phyloP scores from a whole-genome alignment of 2,888 invertebrate genomes.

The Calameuta idolon region DNA sequence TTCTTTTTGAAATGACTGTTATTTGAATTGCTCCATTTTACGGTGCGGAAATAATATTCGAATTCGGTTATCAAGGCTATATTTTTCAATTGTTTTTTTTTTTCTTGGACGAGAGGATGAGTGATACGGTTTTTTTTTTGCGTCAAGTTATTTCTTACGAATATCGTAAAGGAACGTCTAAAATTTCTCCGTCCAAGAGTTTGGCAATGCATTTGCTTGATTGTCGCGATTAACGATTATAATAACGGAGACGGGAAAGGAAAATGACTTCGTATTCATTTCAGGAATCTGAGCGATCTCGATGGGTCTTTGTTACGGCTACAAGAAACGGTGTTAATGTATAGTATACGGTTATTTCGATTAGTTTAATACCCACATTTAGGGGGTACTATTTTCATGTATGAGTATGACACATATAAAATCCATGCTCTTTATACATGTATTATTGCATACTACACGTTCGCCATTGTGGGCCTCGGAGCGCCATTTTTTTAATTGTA shows the following conservation, averaged over 20 bases:
- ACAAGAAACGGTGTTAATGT: slow-evolving; percentile 2
- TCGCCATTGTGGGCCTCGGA: slow-evolving; percentile 29
- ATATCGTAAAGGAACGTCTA: background rate
- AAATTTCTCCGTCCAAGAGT: background rate
- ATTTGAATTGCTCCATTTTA: background rate
- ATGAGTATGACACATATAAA: slow-evolving; percentile 40
- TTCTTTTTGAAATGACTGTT: background rate
- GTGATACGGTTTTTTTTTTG: too few relatives aligned
- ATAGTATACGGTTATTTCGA: slow-evolving; percentile 5
- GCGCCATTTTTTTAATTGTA: slow-evolving; percentile 6
- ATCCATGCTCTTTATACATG: slow-evolving; percentile 45
- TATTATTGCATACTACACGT: slow-evolving; percentile 58
- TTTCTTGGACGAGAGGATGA: too few relatives aligned
- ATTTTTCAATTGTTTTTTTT: background rate
- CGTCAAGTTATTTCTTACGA: background rate
- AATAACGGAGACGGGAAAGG: background rate
- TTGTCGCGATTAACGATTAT: background rate
- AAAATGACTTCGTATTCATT: background rate
- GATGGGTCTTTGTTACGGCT: background rate
- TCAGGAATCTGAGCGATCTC: background rate
- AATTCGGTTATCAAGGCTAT: background rate
- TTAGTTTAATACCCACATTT: background rate
- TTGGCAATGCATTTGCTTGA: background rate
- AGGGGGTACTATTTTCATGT: slow-evolving; percentile 17
- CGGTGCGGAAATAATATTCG: background rate